A percentile compares a stretch with the other conserved stretches of the same genome.
phyloP scores from a whole-genome alignment of 2,797 vertebrate genomes.

The Nasua narica region DNA sequence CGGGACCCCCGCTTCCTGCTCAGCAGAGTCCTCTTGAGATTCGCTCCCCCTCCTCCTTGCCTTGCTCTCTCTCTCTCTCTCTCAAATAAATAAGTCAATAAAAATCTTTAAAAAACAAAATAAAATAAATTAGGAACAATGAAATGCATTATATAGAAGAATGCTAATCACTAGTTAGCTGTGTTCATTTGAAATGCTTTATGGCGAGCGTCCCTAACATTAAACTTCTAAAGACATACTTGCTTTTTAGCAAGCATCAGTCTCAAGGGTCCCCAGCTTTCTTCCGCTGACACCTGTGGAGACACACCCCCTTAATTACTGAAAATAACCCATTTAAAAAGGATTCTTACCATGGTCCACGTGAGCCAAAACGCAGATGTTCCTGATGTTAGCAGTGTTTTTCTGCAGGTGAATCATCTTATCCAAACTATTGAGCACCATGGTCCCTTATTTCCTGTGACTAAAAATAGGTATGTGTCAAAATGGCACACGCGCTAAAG shows the following conservation, averaged over 20 bases:
- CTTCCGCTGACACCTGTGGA: background rate
- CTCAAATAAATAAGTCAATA: background rate
- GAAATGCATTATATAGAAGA: background rate
- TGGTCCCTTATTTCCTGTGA: constrained; percentile 66
- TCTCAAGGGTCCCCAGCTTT: background rate
- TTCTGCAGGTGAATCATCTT: constrained; percentile 90
- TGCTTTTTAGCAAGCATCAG: background rate
- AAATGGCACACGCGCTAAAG: background rate
- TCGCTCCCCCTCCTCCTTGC: background rate
- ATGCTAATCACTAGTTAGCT: background rate
- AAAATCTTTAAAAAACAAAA: background rate
- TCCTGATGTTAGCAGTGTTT: constrained; percentile 90
- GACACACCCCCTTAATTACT: background rate
- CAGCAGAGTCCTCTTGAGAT: background rate
- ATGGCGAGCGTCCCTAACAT: background rate
- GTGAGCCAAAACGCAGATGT: constrained; percentile 95
- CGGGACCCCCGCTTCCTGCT: no score
- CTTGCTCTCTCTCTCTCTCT: background rate
- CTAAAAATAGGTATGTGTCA: background rate
- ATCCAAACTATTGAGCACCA: constrained; percentile 87
- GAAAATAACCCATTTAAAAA: background rate
- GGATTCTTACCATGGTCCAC: constrained; percentile 93
- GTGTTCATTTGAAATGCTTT: background rate
- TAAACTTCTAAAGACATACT: background rate
- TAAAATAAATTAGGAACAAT: background rate